A percentile compares a stretch with the other conserved stretches of the same genome.
Conservation (phyloP, 2,113 vertebrate genomes). For the Trematocara variabile region DNA sequence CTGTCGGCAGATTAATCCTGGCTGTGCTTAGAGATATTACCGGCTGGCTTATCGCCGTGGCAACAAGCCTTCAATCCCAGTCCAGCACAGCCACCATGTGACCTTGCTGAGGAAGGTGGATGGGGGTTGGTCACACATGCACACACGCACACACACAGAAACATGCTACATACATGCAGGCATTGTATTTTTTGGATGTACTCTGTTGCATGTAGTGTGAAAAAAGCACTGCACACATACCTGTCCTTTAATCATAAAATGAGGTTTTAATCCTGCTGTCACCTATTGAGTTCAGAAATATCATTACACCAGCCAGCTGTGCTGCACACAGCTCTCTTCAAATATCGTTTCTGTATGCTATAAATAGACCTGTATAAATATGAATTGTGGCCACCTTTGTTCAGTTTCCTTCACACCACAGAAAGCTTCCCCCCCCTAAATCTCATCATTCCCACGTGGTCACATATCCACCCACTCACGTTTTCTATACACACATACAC, state of each 20-base stretch:
- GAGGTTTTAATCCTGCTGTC: slow-evolving; percentile 55
- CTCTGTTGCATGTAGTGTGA: neutral
- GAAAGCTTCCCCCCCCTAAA: neutral
- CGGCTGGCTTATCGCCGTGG: slow-evolving; percentile 75
- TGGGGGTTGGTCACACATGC: slow-evolving; percentile 7
- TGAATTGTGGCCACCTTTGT: neutral
- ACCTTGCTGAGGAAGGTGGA: slow-evolving; percentile 52
- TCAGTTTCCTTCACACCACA: neutral
- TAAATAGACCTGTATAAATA: slow-evolving; percentile 19
- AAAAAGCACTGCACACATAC: neutral
- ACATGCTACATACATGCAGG: neutral
- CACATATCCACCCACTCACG: neutral
- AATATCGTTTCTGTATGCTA: slow-evolving; percentile 1
- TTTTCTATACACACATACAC: neutral
- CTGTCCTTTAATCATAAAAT: slow-evolving; percentile 4
- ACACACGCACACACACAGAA: neutral
- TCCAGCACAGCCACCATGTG: slow-evolving; percentile 64
- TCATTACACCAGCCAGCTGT: slow-evolving; percentile 24
- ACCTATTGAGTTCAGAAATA: slow-evolving; percentile 49
- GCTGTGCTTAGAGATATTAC: slow-evolving; percentile 78
- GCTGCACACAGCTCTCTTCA: slow-evolving; percentile 6
- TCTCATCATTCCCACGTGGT: neutral
- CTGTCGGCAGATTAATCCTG: slow-evolving; percentile 79
- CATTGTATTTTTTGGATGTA: neutral
- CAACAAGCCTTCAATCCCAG: slow-evolving; percentile 77